These are phyloP conservation scores for Distichodus sexfasciatus DNA, from an alignment of 2,797 vertebrate species.

Conservation along the genomic window DNA sequence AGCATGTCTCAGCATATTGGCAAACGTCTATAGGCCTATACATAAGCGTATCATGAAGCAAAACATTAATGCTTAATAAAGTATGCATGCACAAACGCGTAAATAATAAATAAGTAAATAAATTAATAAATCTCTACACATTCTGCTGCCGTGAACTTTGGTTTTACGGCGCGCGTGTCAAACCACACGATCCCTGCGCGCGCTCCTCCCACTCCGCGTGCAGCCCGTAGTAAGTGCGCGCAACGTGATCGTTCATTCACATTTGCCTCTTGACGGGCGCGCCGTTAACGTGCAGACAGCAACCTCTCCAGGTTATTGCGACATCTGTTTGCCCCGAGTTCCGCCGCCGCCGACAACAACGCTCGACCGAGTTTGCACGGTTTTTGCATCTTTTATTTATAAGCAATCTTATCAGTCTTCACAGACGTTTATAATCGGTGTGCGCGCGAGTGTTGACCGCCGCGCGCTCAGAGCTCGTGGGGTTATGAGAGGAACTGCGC, in stretches of 20 bases:
- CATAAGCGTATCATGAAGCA: too few relatives aligned
- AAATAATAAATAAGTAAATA: too few relatives aligned
- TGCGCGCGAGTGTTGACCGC: background rate
- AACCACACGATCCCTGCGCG: background rate
- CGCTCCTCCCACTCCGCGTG: background rate
- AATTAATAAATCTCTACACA: too few relatives aligned
- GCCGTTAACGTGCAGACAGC: too few relatives aligned
- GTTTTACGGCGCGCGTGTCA: too few relatives aligned
- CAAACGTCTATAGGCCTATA: too few relatives aligned
- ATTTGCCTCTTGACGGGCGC: background rate
- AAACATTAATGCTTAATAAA: too few relatives aligned
- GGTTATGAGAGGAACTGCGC: conserved; percentile 43
- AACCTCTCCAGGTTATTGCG: background rate
- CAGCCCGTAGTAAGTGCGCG: background rate
- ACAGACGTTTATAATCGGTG: too few relatives aligned
- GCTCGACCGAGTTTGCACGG: too few relatives aligned
- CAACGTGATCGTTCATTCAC: conserved; percentile 11
- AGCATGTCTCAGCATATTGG: too few relatives aligned
- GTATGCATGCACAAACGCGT: too few relatives aligned
- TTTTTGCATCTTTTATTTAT: too few relatives aligned
- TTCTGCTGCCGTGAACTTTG: background rate
- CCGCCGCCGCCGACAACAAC: background rate
- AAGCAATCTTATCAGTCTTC: background rate
- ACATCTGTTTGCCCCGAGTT: background rate
- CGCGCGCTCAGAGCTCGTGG: background rate